Evolutionary conservation across 2,888 invertebrate genomes (phyloP).

Genomic region (Cepaea hortensis): DNA sequence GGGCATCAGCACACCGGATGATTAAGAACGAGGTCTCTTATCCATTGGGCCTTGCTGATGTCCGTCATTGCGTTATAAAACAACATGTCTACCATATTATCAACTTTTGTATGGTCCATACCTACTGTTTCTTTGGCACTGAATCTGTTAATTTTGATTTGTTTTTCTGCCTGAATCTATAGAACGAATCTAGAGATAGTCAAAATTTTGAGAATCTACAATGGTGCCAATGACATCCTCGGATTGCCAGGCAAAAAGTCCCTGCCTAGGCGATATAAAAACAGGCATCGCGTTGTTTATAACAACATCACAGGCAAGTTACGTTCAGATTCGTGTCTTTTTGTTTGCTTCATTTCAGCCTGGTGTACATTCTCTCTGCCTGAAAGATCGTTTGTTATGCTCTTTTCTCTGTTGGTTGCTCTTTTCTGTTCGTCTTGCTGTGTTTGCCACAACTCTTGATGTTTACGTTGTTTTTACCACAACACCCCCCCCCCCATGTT

Average conservation of each 20-base stretch:
- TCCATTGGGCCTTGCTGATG: not conserved
- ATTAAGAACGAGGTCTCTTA: not conserved
- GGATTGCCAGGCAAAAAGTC: conserved; percentile 66
- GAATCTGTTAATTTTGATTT: not conserved
- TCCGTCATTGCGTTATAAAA: not conserved
- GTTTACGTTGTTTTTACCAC: too few species aligned
- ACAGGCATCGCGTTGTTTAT: conserved; percentile 46
- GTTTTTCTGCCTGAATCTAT: not conserved
- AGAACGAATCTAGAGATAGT: conserved; percentile 74
- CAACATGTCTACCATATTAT: too few species aligned
- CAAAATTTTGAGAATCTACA: conserved; percentile 72
- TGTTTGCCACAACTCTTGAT: too few species aligned
- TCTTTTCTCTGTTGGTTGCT: too few species aligned
- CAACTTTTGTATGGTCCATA: too few species aligned
- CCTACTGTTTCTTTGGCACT: not conserved
- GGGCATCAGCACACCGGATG: too few species aligned
- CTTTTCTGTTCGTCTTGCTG: too few species aligned
- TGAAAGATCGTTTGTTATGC: too few species aligned
- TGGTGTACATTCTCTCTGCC: not conserved
- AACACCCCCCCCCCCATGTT: too few species aligned
- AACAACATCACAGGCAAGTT: conserved; percentile 37
- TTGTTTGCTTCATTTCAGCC: not conserved
- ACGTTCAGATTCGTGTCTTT: not conserved
- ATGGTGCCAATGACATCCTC: conserved; percentile 75
- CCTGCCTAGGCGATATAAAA: conserved; percentile 53